These are phyloP conservation scores for Gavialis gangeticus DNA, from an alignment of 2,113 vertebrate species.

Conservation along the genomic window DNA sequence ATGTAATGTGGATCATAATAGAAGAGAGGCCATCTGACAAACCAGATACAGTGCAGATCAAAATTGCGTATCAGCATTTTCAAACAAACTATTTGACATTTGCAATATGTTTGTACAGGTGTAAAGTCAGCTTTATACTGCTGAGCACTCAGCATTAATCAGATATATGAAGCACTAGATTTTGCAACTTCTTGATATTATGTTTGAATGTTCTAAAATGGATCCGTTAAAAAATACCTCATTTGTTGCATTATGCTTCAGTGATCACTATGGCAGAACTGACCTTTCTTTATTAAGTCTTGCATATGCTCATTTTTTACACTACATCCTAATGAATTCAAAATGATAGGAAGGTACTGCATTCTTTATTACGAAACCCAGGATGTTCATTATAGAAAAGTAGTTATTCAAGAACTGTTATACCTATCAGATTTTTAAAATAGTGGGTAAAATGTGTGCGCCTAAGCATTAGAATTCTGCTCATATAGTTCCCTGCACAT, in stretches of 20 bases:
- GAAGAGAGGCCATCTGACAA: slow-evolving; percentile 21
- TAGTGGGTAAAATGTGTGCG: slow-evolving; percentile 25
- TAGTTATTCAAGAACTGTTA: slow-evolving; percentile 13
- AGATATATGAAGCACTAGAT: slow-evolving; percentile 72
- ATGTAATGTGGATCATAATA: neutral
- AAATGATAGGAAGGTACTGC: slow-evolving; percentile 1
- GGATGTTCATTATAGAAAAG: slow-evolving; percentile 16
- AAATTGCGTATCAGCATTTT: neutral
- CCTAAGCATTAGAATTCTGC: slow-evolving; percentile 10
- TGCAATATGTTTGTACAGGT: slow-evolving; percentile 32
- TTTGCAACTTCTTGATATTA: slow-evolving; percentile 53
- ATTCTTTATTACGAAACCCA: neutral
- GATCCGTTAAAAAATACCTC: slow-evolving; percentile 63
- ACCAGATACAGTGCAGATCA: neutral
- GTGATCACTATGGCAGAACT: slow-evolving; percentile 34
- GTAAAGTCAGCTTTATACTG: slow-evolving; percentile 68
- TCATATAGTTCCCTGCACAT: neutral
- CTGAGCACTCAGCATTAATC: slow-evolving; percentile 67
- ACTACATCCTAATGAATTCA: slow-evolving; percentile 2
- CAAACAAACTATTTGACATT: slow-evolving; percentile 19
- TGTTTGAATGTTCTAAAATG: slow-evolving; percentile 75
- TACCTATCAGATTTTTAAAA: slow-evolving; percentile 41
- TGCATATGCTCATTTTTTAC: slow-evolving; percentile 11
- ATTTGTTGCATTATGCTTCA: slow-evolving; percentile 55
- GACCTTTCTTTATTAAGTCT: slow-evolving; percentile 63